Evolutionary conservation across 2,888 invertebrate genomes (phyloP).

Genomic region (Hemicrepidius hirtus): DNA sequence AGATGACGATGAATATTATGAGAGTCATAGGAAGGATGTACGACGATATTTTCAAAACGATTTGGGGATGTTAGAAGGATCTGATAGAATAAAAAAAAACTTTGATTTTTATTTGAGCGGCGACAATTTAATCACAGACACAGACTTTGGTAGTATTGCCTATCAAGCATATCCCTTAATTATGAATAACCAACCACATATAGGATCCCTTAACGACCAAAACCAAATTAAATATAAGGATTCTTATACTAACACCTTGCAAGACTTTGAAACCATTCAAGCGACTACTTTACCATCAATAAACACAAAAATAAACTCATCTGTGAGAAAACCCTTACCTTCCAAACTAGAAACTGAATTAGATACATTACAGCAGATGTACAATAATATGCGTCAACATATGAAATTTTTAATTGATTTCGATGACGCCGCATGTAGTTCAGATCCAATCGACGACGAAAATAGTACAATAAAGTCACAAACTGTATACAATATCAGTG

Average conservation of each 20-base stretch:
- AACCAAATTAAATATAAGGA: neutral
- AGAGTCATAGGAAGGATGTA: conserved; percentile 15
- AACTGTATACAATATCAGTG: no score
- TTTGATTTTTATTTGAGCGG: conserved; percentile 4
- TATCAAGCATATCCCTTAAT: neutral
- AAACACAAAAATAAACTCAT: no score
- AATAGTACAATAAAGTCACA: no score
- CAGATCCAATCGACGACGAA: neutral
- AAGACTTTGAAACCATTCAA: no score
- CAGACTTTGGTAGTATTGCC: neutral
- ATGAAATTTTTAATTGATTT: neutral
- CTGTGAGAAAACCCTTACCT: no score
- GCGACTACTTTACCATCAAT: no score
- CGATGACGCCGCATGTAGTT: no score
- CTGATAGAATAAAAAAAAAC: neutral
- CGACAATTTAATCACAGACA: neutral
- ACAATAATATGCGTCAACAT: neutral
- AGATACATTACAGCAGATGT: neutral
- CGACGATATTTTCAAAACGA: conserved; percentile 7
- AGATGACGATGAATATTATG: conserved; percentile 22
- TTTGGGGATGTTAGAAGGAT: no score
- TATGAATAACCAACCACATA: neutral
- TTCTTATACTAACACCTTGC: no score
- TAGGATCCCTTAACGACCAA: neutral
- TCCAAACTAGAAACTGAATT: neutral